These are phyloP conservation scores for Clupea harengus DNA, from an alignment of 2,113 vertebrate species.

Conservation along the genomic window DNA sequence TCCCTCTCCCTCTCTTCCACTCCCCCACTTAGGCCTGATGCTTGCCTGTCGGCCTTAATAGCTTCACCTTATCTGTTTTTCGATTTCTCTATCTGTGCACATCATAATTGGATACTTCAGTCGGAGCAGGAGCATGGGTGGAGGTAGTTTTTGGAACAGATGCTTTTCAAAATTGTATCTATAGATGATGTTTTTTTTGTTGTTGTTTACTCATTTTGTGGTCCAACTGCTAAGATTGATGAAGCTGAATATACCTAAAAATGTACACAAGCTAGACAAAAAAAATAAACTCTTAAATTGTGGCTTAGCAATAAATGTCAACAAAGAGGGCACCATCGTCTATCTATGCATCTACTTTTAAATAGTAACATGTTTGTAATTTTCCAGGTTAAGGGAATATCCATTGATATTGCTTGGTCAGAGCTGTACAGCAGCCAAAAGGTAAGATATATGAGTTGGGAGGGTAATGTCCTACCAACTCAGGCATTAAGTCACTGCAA, in stretches of 20 bases:
- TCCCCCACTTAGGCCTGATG: conserved; percentile 64
- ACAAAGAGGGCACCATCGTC: not conserved
- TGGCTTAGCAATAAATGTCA: not conserved
- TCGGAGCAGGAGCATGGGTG: not conserved
- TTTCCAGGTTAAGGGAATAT: not conserved
- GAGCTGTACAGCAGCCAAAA: conserved; percentile 5
- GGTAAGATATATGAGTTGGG: not conserved
- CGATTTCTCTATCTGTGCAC: conserved; percentile 15
- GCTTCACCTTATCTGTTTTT: conserved; percentile 29
- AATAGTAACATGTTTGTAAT: not conserved
- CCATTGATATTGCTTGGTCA: not conserved
- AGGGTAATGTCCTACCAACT: conserved; percentile 25
- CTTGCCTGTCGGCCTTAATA: conserved; percentile 52
- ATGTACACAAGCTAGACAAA: not conserved
- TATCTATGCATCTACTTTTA: not conserved
- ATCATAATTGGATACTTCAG: conserved; percentile 19
- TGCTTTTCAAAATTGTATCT: not conserved
- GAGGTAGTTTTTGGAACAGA: not conserved
- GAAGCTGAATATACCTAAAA: not conserved
- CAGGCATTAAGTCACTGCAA: conserved; percentile 52
- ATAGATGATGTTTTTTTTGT: not conserved
- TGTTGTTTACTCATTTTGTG: not conserved
- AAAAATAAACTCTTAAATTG: not conserved
- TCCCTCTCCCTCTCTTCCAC: conserved; percentile 5
- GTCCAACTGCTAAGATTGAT: not conserved